phyloP scores from a whole-genome alignment of 2,888 invertebrate species.

The Aromia moschata region DNA sequence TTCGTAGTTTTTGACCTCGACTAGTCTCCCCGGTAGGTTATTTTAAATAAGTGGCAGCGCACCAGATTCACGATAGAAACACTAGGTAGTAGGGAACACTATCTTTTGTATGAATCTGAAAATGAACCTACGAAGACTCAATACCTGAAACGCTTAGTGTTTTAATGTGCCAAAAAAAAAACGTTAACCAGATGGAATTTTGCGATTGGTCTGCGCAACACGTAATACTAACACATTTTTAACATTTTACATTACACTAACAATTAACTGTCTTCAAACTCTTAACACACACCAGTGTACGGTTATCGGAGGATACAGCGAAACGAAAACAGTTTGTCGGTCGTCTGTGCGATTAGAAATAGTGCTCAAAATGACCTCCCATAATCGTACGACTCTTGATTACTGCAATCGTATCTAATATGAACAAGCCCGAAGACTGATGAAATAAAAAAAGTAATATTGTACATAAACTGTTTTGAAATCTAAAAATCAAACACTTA shows the following conservation, averaged over 20 bases:
- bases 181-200: slow-evolving; percentile 33
- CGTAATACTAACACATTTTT: slow-evolving; percentile 27
- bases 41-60: slow-evolving; percentile 10
- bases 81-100: slow-evolving; percentile 17
- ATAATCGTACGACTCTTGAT: slow-evolving; percentile 26
- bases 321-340: neutral
- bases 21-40: neutral
- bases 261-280: slow-evolving; percentile 40
- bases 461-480: slow-evolving; percentile 45
- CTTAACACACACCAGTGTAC: slow-evolving; percentile 21
- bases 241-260: slow-evolving; percentile 34
- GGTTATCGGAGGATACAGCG: slow-evolving; percentile 17
- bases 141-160: slow-evolving; percentile 12
- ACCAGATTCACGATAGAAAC: slow-evolving; percentile 14
- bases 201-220: slow-evolving; percentile 47
- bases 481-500: slow-evolving; percentile 40
- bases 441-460: slow-evolving; percentile 41
- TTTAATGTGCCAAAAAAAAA: slow-evolving; percentile 32
- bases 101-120: slow-evolving; percentile 26
- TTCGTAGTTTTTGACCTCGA: slow-evolving; percentile 4
- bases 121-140: slow-evolving; percentile 18
- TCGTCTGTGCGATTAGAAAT: neutral
- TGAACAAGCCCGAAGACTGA: slow-evolving; percentile 50
- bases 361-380: slow-evolving; percentile 1
- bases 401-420: slow-evolving; percentile 36